These are phyloP conservation scores for Himalopsyche phryganea DNA, from an alignment of 1,140 invertebrate species.

Conservation along the genomic window DNA sequence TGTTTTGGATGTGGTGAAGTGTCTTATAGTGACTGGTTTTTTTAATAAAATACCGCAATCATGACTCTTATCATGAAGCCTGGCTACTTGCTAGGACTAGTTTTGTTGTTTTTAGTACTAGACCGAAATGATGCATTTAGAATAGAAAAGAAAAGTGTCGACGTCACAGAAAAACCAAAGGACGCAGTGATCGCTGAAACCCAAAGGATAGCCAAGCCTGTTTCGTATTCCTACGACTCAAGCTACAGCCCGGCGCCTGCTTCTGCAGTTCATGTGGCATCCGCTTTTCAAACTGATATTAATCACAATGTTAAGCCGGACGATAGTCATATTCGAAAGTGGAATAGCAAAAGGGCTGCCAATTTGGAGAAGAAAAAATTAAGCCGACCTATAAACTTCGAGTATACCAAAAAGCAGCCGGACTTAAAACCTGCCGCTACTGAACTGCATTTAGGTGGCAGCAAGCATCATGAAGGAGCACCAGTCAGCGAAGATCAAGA, in stretches of 20 bases:
- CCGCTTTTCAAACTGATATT: too few relatives aligned
- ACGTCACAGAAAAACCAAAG: not conserved
- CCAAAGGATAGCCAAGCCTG: not conserved
- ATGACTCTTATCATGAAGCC: conserved; percentile 3
- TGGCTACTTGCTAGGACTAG: conserved; percentile 8
- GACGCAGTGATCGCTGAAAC: not conserved
- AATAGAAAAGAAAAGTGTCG: conserved; percentile 5
- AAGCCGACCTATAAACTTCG: conserved; percentile 14
- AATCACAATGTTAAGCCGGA: too few relatives aligned
- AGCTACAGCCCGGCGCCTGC: not conserved
- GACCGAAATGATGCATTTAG: not conserved
- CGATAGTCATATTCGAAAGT: not conserved
- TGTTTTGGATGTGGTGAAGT: conserved; percentile 10
- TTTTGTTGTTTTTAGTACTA: conserved; percentile 3
- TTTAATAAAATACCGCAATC: not conserved
- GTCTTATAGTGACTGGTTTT: conserved; percentile 1
- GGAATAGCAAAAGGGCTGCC: not conserved
- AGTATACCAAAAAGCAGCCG: conserved; percentile 2
- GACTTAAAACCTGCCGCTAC: conserved; percentile 17
- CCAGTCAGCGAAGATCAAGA: conserved; percentile 5
- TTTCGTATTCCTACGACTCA: conserved; percentile 3
- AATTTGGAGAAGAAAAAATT: conserved; percentile 12
- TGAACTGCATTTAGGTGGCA: not conserved
- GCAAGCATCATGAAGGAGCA: conserved; percentile 8
- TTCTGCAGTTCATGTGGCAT: too few relatives aligned